These are phyloP conservation scores for Alcedo quadribrachys DNA, from an alignment of 2,797 vertebrate genomes.

Conservation along the genomic window DNA sequence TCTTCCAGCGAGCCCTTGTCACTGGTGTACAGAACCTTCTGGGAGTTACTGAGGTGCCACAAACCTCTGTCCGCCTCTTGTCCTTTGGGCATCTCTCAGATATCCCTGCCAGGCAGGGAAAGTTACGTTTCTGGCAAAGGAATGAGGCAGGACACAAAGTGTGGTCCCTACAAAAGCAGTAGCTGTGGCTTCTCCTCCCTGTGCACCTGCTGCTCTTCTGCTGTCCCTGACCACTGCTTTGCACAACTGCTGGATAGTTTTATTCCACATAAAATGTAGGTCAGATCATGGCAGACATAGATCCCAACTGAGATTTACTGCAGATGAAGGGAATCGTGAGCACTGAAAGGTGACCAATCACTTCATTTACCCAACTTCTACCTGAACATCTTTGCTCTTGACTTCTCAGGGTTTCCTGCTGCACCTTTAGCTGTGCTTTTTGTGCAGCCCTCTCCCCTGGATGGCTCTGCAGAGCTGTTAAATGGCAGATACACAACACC, in stretches of 20 bases:
- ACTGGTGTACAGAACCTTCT: not conserved
- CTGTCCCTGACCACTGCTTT: not conserved
- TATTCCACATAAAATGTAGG: constrained; percentile 16
- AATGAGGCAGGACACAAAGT: not conserved
- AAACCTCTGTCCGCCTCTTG: not conserved
- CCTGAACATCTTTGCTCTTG: not conserved
- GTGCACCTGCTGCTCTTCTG: not conserved
- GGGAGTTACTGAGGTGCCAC: not conserved
- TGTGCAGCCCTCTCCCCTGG: not conserved
- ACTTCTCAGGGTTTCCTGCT: not conserved
- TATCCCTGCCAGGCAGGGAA: not conserved
- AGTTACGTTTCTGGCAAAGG: not conserved
- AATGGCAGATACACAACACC: not conserved
- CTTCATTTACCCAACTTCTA: not conserved
- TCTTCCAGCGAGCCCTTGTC: not conserved
- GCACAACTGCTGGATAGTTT: not conserved
- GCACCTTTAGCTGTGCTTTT: not conserved
- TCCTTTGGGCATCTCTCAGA: not conserved
- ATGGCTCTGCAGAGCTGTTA: not conserved
- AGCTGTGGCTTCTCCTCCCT: not conserved
- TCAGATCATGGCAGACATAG: not conserved
- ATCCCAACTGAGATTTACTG: not conserved
- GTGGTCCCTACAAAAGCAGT: not conserved
- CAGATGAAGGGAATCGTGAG: not conserved
- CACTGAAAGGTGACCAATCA: not conserved